Conservation (phyloP, 1,140 invertebrate species). For the Meloidogyne hapla region DNA sequence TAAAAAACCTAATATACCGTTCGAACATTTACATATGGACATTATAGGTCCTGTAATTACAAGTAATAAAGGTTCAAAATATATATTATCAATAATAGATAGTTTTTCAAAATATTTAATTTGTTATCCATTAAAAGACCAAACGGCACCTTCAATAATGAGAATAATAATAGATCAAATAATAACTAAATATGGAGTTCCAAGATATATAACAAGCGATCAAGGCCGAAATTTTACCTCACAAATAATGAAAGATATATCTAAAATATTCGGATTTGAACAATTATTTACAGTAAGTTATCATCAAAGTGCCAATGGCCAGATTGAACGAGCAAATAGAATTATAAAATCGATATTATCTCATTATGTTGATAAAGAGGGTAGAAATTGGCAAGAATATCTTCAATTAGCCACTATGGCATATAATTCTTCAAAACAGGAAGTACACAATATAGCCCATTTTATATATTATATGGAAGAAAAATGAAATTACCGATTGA, state of each 20-base stretch:
- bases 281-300: background rate
- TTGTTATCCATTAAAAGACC: background rate
- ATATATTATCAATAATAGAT: background rate
- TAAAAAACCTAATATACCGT: background rate
- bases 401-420: background rate
- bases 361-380: background rate
- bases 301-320: background rate
- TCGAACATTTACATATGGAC: background rate
- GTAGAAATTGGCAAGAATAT: background rate
- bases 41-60: background rate
- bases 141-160: background rate
- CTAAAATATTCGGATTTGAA: slow-evolving; percentile 1
- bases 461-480: background rate
- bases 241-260: background rate
- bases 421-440: background rate
- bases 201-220: background rate
- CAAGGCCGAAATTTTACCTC: background rate
- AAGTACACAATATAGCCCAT: background rate
- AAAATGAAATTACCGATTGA: background rate
- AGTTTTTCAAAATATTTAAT: slow-evolving; percentile 1
- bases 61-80: background rate
- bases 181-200: background rate
- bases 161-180: background rate
- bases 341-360: background rate
- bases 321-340: background rate